Evolutionary conservation across 2,888 invertebrate species (phyloP), one percentile per base, ranked within the genome.

Genomic region (Trichacis sp.): DNA sequence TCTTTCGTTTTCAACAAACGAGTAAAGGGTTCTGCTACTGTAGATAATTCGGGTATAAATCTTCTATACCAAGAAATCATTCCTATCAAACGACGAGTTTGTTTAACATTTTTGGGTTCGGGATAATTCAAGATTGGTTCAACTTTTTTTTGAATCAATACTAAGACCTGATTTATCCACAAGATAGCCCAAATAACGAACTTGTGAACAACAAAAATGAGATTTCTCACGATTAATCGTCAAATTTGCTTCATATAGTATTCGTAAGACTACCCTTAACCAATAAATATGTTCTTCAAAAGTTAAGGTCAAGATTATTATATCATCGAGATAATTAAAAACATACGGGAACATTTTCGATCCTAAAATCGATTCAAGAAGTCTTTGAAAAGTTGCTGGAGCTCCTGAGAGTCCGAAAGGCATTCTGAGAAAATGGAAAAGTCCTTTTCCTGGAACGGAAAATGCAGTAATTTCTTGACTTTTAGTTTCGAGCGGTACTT

Each of bases 11-110:
- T 67, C 4, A 71, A 11, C 1, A 77, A 55, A 8, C 49, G 14
- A 17, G 62, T 67, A 1, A 77, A 40, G 0, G 73, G 74, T 18
- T 54, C 53, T 0, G 73, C 68, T 0, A 69, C 38, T 0, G 51
- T 58, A 8, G 71, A 64, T 14, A 74, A 71, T 2, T 62, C 46
- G 0, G 24, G 38, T 8, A 77, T 70, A 49, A 75, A 81, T 18
- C 73, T 64, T 1, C 78, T 56, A 54, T 77, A 81, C 72, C 76
- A 81, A 0, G 71, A 69, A 4, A 67, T 64, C 42, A 77, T 53
- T 0, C 77, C 79, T 1, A 81, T 49, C 30, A 77, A 75, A 11
- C 64, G 19, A 8, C 71, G 54, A 6, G 75, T 29, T 38, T 71
- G 43, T n/a, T 65, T 64, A 0, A 69, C 2, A 40, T 46, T 72